Conservation (phyloP, 2,888 invertebrate species). For the Meganola albula region DNA sequence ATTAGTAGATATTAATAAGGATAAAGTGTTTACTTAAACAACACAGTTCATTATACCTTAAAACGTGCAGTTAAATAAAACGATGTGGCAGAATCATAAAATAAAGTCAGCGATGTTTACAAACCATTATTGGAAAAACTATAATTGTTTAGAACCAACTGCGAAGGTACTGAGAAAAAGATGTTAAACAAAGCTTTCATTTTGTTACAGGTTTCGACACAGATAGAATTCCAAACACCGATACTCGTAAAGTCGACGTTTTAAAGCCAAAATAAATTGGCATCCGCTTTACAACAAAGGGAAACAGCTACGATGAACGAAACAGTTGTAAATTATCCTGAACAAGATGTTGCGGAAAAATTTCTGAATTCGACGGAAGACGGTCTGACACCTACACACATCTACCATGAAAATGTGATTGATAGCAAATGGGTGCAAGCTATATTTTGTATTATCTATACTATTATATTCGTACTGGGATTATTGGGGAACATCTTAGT, state of each 20-base stretch:
- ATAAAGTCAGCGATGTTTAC: constrained; percentile 10
- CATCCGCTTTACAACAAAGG: constrained; percentile 39
- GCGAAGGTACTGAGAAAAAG: constrained; percentile 24
- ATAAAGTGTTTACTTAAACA: too few species aligned
- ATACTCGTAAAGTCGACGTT: constrained; percentile 51
- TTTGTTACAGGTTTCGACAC: constrained; percentile 61
- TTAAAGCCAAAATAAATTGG: constrained; percentile 45
- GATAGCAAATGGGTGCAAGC: constrained; percentile 83
- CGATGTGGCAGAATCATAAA: too few species aligned
- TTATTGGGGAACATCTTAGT: constrained; percentile 94
- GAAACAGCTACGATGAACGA: constrained; percentile 52
- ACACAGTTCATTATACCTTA: too few species aligned
- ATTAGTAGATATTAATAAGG: too few species aligned
- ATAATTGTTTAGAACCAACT: constrained; percentile 15
- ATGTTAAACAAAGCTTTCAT: constrained; percentile 45
- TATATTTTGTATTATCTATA: constrained; percentile 86
- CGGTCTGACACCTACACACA: constrained; percentile 35
- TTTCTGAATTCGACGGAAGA: constrained; percentile 38
- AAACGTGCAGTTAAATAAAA: too few species aligned
- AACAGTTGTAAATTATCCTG: constrained; percentile 43
- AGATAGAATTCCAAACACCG: constrained; percentile 42
- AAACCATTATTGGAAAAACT: constrained; percentile 16
- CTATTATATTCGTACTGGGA: constrained; percentile 91
- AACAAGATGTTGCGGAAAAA: constrained; percentile 38
- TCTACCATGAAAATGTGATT: constrained; percentile 73